These are phyloP conservation scores for Lottia scabra DNA, from an alignment of 2,888 invertebrate genomes.

Conservation along the genomic window DNA sequence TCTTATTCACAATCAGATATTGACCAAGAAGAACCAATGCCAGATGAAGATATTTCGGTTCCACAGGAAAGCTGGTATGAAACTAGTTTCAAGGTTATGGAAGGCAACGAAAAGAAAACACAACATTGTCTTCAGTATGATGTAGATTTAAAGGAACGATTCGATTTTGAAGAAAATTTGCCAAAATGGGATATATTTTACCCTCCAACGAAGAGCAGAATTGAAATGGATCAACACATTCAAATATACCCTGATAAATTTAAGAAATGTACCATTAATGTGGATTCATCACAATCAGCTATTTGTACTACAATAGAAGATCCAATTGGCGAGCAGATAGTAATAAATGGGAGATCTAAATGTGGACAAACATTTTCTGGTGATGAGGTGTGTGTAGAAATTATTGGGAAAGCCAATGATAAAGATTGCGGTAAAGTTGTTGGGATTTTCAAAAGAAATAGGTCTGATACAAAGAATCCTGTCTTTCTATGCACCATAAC, in stretches of 20 bases:
- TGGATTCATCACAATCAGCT: slow-evolving; percentile 25
- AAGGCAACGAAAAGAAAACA: neutral
- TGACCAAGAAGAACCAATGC: too few species aligned
- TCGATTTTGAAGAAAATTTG: neutral
- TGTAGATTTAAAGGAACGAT: neutral
- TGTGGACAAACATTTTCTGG: slow-evolving; percentile 29
- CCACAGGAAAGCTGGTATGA: neutral
- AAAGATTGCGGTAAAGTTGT: slow-evolving; percentile 35
- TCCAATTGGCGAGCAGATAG: slow-evolving; percentile 12
- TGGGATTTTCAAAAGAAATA: slow-evolving; percentile 24
- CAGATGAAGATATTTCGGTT: too few species aligned
- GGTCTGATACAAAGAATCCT: neutral
- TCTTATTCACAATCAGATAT: too few species aligned
- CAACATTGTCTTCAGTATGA: neutral
- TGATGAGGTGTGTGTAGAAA: slow-evolving; percentile 31
- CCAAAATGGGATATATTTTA: slow-evolving; percentile 8
- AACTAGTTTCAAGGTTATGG: neutral
- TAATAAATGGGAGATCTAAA: slow-evolving; percentile 29
- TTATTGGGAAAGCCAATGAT: slow-evolving; percentile 15
- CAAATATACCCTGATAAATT: slow-evolving; percentile 10
- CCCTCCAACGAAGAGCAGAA: neutral
- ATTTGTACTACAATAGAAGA: slow-evolving; percentile 4
- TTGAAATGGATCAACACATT: neutral
- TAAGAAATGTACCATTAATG: slow-evolving; percentile 23
- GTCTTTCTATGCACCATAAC: slow-evolving; percentile 42